Conservation (phyloP, 2,797 vertebrate genomes). For the Bovichtus diacanthus region DNA sequence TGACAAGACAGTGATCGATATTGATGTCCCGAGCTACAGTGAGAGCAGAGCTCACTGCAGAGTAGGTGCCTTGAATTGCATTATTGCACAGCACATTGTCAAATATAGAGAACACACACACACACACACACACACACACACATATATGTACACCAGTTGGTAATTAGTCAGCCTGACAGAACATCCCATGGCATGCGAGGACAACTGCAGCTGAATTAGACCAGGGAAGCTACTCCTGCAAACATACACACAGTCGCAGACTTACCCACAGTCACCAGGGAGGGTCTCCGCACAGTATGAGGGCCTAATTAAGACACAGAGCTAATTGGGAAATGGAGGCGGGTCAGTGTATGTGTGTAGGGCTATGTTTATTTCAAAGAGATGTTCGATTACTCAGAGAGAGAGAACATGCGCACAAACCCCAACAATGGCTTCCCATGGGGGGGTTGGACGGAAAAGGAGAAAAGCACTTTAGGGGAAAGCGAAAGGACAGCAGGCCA, state of each 20-base stretch:
- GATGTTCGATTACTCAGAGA: slow-evolving; percentile 69
- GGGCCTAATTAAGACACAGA: slow-evolving; percentile 82
- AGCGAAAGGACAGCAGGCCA: slow-evolving; percentile 52
- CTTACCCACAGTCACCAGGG: slow-evolving; percentile 66
- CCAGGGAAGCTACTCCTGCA: slow-evolving; percentile 64
- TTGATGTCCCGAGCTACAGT: slow-evolving; percentile 56
- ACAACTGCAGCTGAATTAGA: slow-evolving; percentile 75
- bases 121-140: slow-evolving; percentile 11
- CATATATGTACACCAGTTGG: slow-evolving; percentile 48
- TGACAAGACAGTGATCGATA: slow-evolving; percentile 71
- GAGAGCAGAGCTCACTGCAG: slow-evolving; percentile 43
- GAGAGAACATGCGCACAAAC: slow-evolving; percentile 48
- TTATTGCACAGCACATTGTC: slow-evolving; percentile 32
- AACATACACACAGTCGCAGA: slow-evolving; percentile 66
- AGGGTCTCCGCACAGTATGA: slow-evolving; percentile 65
- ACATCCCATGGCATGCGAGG: slow-evolving; percentile 76
- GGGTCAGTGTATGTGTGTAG: slow-evolving; percentile 26
- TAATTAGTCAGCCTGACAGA: slow-evolving; percentile 82
- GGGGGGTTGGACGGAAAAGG: slow-evolving; percentile 36
- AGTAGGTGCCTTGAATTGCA: slow-evolving; percentile 51
- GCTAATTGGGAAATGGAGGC: slow-evolving; percentile 74
- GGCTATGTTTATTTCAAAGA: slow-evolving; percentile 71
- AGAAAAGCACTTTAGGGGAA: slow-evolving; percentile 41
- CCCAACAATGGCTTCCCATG: slow-evolving; percentile 27
- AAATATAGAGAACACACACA: slow-evolving; percentile 7